These are phyloP conservation scores for Oxyruncus cristatus DNA, from an alignment of 2,113 vertebrate species.

Conservation along the genomic window DNA sequence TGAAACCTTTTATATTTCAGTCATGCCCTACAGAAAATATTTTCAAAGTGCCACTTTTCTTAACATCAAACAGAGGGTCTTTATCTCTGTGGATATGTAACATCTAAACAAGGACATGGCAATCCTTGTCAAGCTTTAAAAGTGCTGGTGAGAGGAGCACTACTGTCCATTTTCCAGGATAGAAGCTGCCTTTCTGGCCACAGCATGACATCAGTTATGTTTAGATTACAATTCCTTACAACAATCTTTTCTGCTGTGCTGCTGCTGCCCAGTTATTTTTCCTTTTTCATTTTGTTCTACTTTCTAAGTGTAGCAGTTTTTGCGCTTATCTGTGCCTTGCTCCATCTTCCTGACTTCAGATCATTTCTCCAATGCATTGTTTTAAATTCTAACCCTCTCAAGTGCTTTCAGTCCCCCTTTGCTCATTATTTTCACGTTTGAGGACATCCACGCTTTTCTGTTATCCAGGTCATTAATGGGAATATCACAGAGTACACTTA, in stretches of 20 bases:
- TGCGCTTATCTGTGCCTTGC: accelerated
- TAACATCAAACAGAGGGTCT: neutral
- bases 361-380: neutral
- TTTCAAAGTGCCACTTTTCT: neutral
- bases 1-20: neutral
- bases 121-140: neutral
- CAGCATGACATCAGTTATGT: neutral
- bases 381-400: neutral
- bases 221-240: neutral
- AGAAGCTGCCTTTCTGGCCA: neutral
- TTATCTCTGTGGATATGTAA: neutral
- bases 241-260: neutral
- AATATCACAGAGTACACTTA: neutral
- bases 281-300: neutral
- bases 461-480: neutral
- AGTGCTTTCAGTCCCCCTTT: neutral
- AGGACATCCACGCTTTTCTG: neutral
- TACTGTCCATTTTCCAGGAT: neutral
- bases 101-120: neutral
- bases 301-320: neutral
- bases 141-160: neutral
- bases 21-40: neutral
- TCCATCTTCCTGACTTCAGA: neutral
- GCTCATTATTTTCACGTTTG: neutral
- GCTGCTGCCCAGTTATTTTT: neutral